Conservation (phyloP, 1,140 invertebrate genomes). For the Leptopilina boulardi region DNA sequence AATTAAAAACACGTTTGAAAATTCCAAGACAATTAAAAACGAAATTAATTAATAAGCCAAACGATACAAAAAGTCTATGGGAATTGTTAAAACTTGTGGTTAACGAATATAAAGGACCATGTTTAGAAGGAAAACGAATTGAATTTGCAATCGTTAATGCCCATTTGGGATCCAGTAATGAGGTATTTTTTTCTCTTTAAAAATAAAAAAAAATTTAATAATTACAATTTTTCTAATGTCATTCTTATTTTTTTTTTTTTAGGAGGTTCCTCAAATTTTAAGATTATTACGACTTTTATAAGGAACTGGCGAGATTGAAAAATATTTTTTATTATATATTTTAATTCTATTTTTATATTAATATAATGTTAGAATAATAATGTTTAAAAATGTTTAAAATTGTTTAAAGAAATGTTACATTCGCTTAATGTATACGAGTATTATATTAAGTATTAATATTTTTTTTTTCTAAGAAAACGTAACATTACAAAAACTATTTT, state of each 20-base stretch:
- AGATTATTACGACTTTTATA: neutral
- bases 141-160: neutral
- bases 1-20: neutral
- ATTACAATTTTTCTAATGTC: too few relatives aligned
- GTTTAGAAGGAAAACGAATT: neutral
- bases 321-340: too few relatives aligned
- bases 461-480: too few relatives aligned
- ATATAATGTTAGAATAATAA: too few relatives aligned
- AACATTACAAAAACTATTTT: too few relatives aligned
- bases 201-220: too few relatives aligned
- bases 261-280: neutral
- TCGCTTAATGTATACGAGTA: neutral
- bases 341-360: too few relatives aligned
- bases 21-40: neutral
- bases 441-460: neutral
- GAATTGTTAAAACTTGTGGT: neutral
- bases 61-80: neutral
- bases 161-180: neutral
- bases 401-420: neutral
- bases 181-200: neutral
- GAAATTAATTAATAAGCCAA: neutral
- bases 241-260: too few relatives aligned
- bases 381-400: too few relatives aligned
- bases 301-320: too few relatives aligned
- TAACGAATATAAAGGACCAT: neutral